These are phyloP conservation scores for Amiota minor DNA, from an alignment of 2,888 invertebrate genomes.

Conservation along the genomic window DNA sequence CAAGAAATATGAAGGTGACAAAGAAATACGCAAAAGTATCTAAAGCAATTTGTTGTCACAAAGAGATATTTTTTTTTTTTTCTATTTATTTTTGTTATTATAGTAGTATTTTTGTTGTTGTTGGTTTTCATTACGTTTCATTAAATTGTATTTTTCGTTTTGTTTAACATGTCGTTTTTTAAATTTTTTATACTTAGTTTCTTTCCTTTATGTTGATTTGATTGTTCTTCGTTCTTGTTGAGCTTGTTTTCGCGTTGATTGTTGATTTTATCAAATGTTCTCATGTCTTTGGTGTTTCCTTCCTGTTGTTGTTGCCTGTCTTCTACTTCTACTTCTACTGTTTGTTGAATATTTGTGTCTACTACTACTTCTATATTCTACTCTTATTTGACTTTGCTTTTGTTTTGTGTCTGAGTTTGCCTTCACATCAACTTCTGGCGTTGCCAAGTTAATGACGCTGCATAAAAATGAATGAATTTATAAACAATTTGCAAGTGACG, in stretches of 20 bases:
- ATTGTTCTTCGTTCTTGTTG: conserved; percentile 51
- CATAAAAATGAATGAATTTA: conserved; percentile 27
- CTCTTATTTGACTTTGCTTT: not conserved
- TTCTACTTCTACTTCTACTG: not conserved
- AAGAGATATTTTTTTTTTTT: not conserved
- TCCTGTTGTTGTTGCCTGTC: conserved; percentile 59
- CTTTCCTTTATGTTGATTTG: conserved; percentile 38
- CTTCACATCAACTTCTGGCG: not conserved
- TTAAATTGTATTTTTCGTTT: conserved; percentile 17
- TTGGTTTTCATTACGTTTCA: conserved; percentile 44
- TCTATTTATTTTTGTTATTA: not conserved
- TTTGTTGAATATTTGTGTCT: not conserved
- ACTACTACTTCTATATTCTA: conserved; percentile 10
- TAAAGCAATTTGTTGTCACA: conserved; percentile 48
- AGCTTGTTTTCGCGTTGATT: conserved; percentile 44
- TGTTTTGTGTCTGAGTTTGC: conserved; percentile 17
- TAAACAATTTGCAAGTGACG: conserved; percentile 19
- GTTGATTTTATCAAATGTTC: conserved; percentile 64
- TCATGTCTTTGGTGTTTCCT: conserved; percentile 55
- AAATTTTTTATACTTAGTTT: conserved; percentile 23
- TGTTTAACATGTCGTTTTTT: conserved; percentile 29
- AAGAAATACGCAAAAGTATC: conserved; percentile 50
- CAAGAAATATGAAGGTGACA: conserved; percentile 54
- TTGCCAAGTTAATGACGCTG: conserved; percentile 16
- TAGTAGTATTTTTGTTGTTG: conserved; percentile 28